Evolutionary conservation across 2,888 invertebrate genomes (phyloP).

Genomic region (Hirtodrosophila trivittata): DNA sequence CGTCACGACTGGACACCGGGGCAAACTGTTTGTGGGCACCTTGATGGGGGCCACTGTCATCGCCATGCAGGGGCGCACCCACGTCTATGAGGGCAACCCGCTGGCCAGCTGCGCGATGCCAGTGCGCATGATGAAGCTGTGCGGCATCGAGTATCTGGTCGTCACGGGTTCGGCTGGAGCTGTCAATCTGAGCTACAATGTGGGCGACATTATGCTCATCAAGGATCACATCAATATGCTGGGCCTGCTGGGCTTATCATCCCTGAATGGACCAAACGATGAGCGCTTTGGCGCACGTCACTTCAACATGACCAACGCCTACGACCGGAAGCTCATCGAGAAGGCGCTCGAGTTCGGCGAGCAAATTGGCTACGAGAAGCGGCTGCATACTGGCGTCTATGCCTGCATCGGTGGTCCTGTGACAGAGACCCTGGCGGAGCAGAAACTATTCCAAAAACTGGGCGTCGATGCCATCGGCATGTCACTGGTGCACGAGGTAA

Average conservation of each 20-base stretch:
- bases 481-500: constrained; percentile 91
- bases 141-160: constrained; percentile 94
- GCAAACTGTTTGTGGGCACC: constrained; percentile 94
- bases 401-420: constrained; percentile 96
- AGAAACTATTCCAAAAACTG: constrained; percentile 90
- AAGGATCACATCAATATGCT: constrained; percentile 98
- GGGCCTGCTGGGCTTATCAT: constrained; percentile 94
- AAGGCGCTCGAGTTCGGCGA: constrained; percentile 88
- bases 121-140: constrained; percentile 96
- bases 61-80: constrained; percentile 98
- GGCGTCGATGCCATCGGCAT: constrained; percentile 94
- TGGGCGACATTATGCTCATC: constrained; percentile 98
- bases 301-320: constrained; percentile 95
- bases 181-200: constrained; percentile 92
- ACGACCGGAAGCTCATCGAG: constrained; percentile 88
- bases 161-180: constrained; percentile 98
- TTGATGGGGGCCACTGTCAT: constrained; percentile 92
- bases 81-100: constrained; percentile 97
- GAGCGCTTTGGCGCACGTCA: constrained; percentile 95
- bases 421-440: constrained; percentile 97
- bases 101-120: constrained; percentile 96
- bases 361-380: constrained; percentile 88
- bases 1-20: too few relatives aligned
- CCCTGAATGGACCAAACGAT: constrained; percentile 96
- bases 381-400: constrained; percentile 95